Evolutionary conservation across 2,797 vertebrate species (phyloP).

Genomic region (Falco berigora): DNA sequence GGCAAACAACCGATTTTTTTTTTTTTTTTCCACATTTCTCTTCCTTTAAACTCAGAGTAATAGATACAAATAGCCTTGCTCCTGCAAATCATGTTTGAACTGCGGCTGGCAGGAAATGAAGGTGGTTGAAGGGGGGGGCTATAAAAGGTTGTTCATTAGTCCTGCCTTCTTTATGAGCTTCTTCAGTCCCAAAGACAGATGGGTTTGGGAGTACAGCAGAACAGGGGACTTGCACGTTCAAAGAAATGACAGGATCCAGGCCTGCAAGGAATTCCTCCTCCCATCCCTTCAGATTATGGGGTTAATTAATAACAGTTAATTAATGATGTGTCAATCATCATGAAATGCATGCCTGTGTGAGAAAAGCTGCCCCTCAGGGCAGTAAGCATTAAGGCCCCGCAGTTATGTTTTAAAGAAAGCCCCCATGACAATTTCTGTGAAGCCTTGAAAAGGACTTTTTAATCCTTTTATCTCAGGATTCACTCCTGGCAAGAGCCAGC

Average conservation of each 20-base stretch:
- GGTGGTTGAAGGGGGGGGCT: not conserved
- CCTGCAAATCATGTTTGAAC: not conserved
- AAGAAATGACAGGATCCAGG: not conserved
- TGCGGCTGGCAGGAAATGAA: not conserved
- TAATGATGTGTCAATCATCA: constrained; percentile 19
- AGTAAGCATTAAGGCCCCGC: not conserved
- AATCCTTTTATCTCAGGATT: constrained; percentile 26
- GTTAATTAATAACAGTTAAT: constrained; percentile 52
- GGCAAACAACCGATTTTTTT: not conserved
- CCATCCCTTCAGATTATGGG: not conserved
- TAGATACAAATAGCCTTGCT: not conserved
- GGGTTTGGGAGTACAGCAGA: not conserved
- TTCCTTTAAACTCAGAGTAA: not conserved
- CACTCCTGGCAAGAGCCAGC: not conserved
- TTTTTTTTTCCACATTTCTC: not conserved
- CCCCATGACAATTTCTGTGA: not conserved
- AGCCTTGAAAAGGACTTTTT: not conserved
- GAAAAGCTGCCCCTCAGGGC: not conserved
- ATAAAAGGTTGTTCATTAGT: not conserved
- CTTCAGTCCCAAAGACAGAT: not conserved
- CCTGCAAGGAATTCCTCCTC: not conserved
- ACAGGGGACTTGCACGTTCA: not conserved
- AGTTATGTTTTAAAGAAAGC: not conserved
- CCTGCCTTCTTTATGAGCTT: not conserved
- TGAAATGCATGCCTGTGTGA: not conserved